Evolutionary conservation across 2,797 vertebrate genomes (phyloP).

Genomic region (Heliangelus exortis): DNA sequence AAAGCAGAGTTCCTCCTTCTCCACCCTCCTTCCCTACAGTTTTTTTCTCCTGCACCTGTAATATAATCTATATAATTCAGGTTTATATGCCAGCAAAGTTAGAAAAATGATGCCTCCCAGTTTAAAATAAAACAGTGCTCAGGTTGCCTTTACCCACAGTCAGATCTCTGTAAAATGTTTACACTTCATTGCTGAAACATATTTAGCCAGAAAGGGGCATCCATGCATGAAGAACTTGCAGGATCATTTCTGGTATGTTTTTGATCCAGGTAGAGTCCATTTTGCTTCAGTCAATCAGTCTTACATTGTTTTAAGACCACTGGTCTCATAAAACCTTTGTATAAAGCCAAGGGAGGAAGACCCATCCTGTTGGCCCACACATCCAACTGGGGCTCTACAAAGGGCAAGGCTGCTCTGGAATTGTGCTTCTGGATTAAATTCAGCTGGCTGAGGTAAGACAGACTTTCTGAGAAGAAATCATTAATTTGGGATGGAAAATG

Average conservation of each 20-base stretch:
- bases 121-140: neutral
- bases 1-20: neutral
- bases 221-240: neutral
- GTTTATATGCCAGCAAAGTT: neutral
- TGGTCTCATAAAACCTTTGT: neutral
- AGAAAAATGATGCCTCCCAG: neutral
- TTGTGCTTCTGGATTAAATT: neutral
- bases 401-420: neutral
- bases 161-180: neutral
- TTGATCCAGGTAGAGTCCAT: neutral
- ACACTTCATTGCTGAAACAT: neutral
- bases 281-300: neutral
- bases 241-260: neutral
- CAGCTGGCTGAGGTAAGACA: neutral
- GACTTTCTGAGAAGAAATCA: neutral
- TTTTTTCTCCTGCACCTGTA: neutral
- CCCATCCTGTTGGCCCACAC: rapidly evolving
- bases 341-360: neutral
- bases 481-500: neutral
- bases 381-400: neutral
- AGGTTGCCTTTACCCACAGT: neutral
- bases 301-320: neutral
- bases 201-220: neutral
- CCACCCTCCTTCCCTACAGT: neutral
- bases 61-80: neutral